A percentile compares a stretch with the other conserved stretches of the same genome.
Evolutionary conservation across 1,140 invertebrate species (phyloP).

Genomic region (Drosophila bifasciata): DNA sequence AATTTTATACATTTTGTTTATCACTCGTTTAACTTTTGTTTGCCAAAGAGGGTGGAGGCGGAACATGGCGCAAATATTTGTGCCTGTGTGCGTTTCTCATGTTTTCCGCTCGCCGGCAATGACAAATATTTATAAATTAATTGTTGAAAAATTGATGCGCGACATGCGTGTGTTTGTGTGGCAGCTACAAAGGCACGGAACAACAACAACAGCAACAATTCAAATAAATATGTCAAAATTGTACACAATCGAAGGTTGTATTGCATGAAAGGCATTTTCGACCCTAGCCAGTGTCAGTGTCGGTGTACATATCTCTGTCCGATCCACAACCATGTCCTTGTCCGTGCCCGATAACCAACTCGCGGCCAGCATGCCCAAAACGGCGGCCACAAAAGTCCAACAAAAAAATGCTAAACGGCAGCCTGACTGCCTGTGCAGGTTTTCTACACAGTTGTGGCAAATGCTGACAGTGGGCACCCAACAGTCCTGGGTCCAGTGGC

Average conservation of each 20-base stretch:
- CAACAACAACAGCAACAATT: slow-evolving; percentile 9
- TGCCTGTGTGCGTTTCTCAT: slow-evolving; percentile 43
- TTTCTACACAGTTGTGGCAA: slow-evolving; percentile 20
- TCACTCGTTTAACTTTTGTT: slow-evolving; percentile 43
- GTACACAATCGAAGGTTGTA: slow-evolving; percentile 60
- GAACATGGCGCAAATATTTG: slow-evolving; percentile 53
- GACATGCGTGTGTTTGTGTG: slow-evolving; percentile 3
- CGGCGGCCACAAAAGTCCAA: slow-evolving; percentile 20
- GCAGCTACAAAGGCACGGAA: slow-evolving; percentile 21
- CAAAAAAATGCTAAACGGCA: slow-evolving; percentile 15
- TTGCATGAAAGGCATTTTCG: slow-evolving; percentile 27
- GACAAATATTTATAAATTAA: slow-evolving; percentile 63
- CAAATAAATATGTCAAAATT: slow-evolving; percentile 59
- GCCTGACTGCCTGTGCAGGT: slow-evolving; percentile 1
- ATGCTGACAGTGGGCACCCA: not conserved
- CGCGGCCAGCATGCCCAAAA: slow-evolving; percentile 31
- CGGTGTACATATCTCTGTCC: not conserved
- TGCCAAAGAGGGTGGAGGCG: slow-evolving; percentile 26
- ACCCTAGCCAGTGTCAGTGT: not conserved
- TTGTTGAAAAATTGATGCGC: slow-evolving; percentile 57
- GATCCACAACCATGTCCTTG: slow-evolving; percentile 2
- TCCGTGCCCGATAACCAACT: slow-evolving; percentile 6
- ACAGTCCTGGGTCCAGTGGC: slow-evolving; percentile 41
- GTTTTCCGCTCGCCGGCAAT: slow-evolving; percentile 38
- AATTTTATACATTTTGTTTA: slow-evolving; percentile 32